Conservation (phyloP, 2,888 invertebrate species). For the Pachymerium ferrugineum region DNA sequence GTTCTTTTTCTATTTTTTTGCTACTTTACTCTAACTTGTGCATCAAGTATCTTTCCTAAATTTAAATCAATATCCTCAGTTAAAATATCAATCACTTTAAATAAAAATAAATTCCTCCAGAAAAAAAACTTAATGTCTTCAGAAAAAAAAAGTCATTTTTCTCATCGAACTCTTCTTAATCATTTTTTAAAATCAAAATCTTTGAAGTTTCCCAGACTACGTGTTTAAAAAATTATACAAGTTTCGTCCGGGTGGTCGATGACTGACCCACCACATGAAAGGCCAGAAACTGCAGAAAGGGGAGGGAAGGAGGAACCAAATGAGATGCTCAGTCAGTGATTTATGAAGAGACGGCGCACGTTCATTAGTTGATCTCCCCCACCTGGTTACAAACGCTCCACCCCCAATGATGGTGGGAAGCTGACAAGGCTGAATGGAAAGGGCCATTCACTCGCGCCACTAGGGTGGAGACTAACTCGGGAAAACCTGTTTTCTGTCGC, state of each 20-base stretch:
- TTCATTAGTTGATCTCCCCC: slow-evolving; percentile 17
- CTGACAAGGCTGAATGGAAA: slow-evolving; percentile 10
- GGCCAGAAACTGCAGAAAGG: not conserved
- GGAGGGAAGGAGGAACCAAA: not conserved
- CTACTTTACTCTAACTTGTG: not conserved
- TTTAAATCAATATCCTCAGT: too few relatives aligned
- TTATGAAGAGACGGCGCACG: slow-evolving; percentile 13
- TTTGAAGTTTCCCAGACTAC: too few relatives aligned
- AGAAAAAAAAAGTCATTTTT: too few relatives aligned
- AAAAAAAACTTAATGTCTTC: too few relatives aligned
- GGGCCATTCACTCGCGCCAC: not conserved
- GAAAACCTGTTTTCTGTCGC: slow-evolving; percentile 3
- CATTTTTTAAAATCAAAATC: too few relatives aligned
- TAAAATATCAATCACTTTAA: too few relatives aligned
- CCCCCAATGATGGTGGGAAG: slow-evolving; percentile 12
- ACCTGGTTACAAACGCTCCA: slow-evolving; percentile 8
- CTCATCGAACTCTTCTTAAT: too few relatives aligned
- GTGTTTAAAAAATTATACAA: slow-evolving; percentile 14
- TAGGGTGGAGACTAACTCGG: not conserved
- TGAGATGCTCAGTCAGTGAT: slow-evolving; percentile 17
- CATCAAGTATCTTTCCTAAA: too few relatives aligned
- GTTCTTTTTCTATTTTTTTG: not conserved
- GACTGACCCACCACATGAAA: slow-evolving; percentile 9
- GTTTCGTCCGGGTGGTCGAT: not conserved
- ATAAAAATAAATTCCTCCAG: too few relatives aligned